A percentile compares a stretch with the other conserved stretches of the same genome.
Conservation (phyloP, 2,797 vertebrate genomes). For the Pseudochirops corinnae region DNA sequence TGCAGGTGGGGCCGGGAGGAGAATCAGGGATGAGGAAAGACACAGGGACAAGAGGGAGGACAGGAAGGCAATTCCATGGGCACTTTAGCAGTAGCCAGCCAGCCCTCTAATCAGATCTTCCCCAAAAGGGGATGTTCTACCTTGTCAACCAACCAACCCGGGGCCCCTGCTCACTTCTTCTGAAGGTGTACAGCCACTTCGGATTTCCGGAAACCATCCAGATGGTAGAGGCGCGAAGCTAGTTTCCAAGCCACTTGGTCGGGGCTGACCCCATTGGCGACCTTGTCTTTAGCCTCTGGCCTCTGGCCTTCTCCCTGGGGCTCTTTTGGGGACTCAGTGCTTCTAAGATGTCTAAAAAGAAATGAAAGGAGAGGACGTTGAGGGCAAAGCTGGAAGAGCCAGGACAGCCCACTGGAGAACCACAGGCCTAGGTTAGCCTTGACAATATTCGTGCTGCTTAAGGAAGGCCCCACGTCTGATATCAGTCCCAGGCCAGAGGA, state of each 20-base stretch:
- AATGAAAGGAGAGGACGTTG: not conserved
- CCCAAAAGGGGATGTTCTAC: not conserved
- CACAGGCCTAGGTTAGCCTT: not conserved
- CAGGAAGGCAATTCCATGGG: not conserved
- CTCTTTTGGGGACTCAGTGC: constrained; percentile 2
- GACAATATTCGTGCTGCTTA: not conserved
- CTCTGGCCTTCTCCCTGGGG: constrained; percentile 37
- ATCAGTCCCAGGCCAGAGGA: not conserved
- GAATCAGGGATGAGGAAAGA: not conserved
- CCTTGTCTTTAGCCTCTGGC: constrained; percentile 18
- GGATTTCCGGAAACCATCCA: constrained; percentile 90
- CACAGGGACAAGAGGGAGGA: not conserved
- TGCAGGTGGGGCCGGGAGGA: not conserved
- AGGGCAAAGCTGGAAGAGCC: not conserved
- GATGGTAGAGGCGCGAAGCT: constrained; percentile 88
- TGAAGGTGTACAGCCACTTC: constrained; percentile 93
- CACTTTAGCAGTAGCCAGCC: not conserved
- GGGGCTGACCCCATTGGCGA: constrained; percentile 55
- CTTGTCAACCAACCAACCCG: not conserved
- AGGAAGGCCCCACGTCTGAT: not conserved
- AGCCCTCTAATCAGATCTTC: too few species aligned
- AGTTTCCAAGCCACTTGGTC: constrained; percentile 85
- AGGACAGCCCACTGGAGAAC: not conserved
- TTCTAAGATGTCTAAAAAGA: constrained; percentile 43
- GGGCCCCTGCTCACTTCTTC: constrained; percentile 93